Evolutionary conservation across 2,113 vertebrate genomes (phyloP), one percentile per base, ranked within the genome.

Genomic region (Dasypus novemcinctus): DNA sequence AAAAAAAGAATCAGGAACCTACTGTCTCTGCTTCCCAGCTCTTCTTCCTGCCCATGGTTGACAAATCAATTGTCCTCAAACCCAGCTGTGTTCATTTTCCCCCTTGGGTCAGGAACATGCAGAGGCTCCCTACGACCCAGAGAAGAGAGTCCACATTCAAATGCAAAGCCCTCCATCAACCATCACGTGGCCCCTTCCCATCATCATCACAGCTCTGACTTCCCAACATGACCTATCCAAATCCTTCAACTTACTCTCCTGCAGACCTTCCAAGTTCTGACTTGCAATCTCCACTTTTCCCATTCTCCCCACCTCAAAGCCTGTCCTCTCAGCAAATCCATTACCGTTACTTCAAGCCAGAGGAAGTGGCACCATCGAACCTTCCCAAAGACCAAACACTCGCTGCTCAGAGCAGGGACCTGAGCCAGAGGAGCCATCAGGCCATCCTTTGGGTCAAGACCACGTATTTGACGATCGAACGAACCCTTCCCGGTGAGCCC

Each of bases 181-280:
- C 7, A 4, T 25, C n/a, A 17, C 20, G 14, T 9, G 6, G 18
- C 38, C 25, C 15, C 78, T 29, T 41, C 68, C 54, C 72, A 10
- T 63, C n/a, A 71, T 29, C 27, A 2, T 9, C 57, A 68, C 20
- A 11, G n/a, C n/a, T 25, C n/a, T 49, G 14, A 15, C 38, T 29
- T 63, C n/a, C 41, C n/a, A 68, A 2, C 10, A 23, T 4, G 20
- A 23, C 41, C 72, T 68, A 7, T 69, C 23, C 63, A 38, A 54
- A 76, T 1, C 72, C 64, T 18, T 20, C 31, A 23, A 17, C 5
- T 46, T 6, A 0, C 15, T 49, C 31, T 43, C 18, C 9, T 20
- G 4, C 0, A 2, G 41, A 27, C 20, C 15, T 69, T 21, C 41
- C 31, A 36, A 43, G 33, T 46, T 54, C 49, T 38, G 17, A 36